Conservation (phyloP, 2,113 vertebrate species). For the Pica pica region DNA sequence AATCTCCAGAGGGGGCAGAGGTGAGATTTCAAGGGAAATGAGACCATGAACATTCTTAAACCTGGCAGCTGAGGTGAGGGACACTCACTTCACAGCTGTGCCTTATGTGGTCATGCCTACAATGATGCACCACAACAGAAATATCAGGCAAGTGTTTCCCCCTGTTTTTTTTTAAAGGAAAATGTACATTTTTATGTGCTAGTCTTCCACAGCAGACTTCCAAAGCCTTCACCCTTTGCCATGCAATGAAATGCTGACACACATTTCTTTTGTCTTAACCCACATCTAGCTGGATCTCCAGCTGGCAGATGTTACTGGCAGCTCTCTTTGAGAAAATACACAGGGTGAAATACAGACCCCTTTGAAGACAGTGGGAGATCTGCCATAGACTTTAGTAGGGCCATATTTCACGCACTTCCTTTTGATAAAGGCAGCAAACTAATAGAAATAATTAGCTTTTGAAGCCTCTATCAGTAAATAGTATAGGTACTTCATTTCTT, state of each 20-base stretch:
- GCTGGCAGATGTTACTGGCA: slow-evolving; percentile 57
- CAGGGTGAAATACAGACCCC: neutral
- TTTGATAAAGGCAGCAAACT: neutral
- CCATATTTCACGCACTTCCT: neutral
- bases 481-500: neutral
- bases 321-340: slow-evolving; percentile 28
- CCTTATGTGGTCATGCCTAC: neutral
- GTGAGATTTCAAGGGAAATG: neutral
- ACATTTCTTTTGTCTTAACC: slow-evolving; percentile 57
- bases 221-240: slow-evolving; percentile 28
- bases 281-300: slow-evolving; percentile 35
- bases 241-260: slow-evolving; percentile 16
- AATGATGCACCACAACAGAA: neutral
- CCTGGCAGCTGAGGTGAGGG: neutral
- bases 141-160: neutral
- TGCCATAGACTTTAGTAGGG: neutral
- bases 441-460: neutral
- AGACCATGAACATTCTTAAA: neutral
- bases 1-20: neutral
- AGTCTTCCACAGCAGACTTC: neutral
- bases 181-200: neutral
- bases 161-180: neutral
- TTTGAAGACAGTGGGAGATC: slow-evolving; percentile 35
- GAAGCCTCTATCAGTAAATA: neutral
- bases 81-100: neutral